Base-by-base conservation (phyloP, 2,113 vertebrate genomes). In the Ptilonorhynchus violaceus region DNA sequence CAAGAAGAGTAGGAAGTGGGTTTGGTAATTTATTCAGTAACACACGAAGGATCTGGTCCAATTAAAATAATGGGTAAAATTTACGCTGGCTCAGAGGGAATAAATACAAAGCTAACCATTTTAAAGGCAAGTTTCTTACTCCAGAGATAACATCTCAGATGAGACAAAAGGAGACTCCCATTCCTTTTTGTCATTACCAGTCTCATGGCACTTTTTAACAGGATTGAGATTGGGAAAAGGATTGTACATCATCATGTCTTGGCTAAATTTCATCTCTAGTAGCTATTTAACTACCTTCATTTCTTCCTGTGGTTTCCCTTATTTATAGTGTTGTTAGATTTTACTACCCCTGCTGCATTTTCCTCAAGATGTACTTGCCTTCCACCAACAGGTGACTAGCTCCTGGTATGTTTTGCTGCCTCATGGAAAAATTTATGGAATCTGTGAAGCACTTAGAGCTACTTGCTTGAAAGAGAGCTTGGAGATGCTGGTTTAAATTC, bases 1-100 rank as follows among this genome's bases (percentile, higher is more conserved):
- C 75, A 90, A 83, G 82, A 85, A 88, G 87, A 83, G 82, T 74
- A 88, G 88, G 67, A 94, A 88, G 68, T 64, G 64, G 52, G 25
- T 88, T 95, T 89, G 42, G 76, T 81, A 77, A 74, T 86, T 73
- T 94, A 81, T 88, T 91, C 11, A 3, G 74, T 79, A 85, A 79
- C 81, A 83, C 42, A 24, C 23, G 39, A 55, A 84, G 76, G 52
- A 69, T 74, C 55, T 50, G 46, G 56, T 84, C 42, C 76, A 80
- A 47, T 70, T 92, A 70, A 92, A 94, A 92, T 44, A 6, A 52
- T 37, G 80, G 52, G 14, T 66, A 66, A 94, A 91, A 77, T 76
- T 79, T 76, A 67, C 7, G 11, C 80, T 85, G 50, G 22, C 60
- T 84, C 31, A 27, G 31, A 37, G 23, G 41, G 37, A 78, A 74